phyloP scores from a whole-genome alignment of 1,140 invertebrate species.

The Calliopsis andreniformis region DNA sequence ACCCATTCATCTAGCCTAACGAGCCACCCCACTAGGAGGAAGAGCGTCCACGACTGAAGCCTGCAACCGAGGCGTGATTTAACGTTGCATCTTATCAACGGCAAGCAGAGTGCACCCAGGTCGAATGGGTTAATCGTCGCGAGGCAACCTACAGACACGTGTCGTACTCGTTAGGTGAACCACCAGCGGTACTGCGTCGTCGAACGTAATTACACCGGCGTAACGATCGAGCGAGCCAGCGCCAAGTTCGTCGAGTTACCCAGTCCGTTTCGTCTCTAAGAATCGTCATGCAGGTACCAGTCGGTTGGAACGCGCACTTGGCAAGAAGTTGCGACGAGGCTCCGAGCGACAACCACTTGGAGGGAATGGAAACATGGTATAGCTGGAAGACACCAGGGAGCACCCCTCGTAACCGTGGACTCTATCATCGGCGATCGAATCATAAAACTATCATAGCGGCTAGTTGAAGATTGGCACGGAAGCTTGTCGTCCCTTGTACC shows the following conservation, averaged over 20 bases:
- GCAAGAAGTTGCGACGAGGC: not conserved
- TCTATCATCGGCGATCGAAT: conserved; percentile 29
- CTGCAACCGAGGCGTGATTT: no score
- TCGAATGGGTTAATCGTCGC: conserved; percentile 19
- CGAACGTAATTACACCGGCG: conserved; percentile 25
- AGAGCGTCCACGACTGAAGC: no score
- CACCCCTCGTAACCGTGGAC: not conserved
- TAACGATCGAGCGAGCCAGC: conserved; percentile 21
- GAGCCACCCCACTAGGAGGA: no score
- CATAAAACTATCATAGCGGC: not conserved
- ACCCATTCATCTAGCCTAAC: no score
- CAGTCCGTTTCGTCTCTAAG: not conserved
- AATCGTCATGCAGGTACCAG: not conserved
- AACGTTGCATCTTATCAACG: no score
- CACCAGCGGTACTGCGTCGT: conserved; percentile 3
- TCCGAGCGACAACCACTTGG: not conserved
- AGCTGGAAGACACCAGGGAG: not conserved
- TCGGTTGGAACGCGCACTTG: not conserved
- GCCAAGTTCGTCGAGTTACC: conserved; percentile 9
- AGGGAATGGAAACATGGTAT: not conserved
- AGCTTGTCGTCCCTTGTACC: not conserved
- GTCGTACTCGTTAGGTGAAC: conserved; percentile 4
- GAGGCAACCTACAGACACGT: not conserved
- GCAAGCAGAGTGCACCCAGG: no score
- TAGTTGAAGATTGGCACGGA: not conserved